Evolutionary conservation across 2,797 vertebrate genomes (phyloP).

Genomic region (Coreius guichenoti): DNA sequence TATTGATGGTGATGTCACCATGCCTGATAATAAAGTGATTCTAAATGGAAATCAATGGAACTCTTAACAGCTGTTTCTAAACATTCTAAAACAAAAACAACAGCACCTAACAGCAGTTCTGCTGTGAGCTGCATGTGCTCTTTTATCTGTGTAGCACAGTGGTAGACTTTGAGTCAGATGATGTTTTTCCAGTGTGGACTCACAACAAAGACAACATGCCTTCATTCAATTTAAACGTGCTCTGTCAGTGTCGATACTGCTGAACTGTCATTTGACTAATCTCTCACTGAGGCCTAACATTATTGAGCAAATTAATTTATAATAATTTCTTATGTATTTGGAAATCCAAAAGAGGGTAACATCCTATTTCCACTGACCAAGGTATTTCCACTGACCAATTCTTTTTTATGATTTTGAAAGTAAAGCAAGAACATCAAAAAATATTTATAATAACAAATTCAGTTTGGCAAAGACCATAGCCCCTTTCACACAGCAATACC

Average conservation of each 20-base stretch:
- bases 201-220: constrained; percentile 1
- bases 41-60: not conserved
- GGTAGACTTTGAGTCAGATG: not conserved
- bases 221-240: not conserved
- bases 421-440: not conserved
- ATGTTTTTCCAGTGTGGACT: not conserved
- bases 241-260: constrained; percentile 26
- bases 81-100: not conserved
- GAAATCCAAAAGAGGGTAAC: constrained; percentile 18
- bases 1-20: constrained; percentile 4
- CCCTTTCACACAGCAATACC: too few species aligned
- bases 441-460: not conserved
- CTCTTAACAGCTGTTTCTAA: not conserved
- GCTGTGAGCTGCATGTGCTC: not conserved
- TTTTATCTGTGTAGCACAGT: not conserved
- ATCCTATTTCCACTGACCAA: not conserved
- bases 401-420: too few species aligned
- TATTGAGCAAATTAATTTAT: constrained; percentile 40
- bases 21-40: not conserved
- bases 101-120: not conserved
- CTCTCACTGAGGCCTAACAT: constrained; percentile 15
- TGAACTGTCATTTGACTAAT: constrained; percentile 27
- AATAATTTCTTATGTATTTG: constrained; percentile 14
- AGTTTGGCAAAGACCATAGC: not conserved
- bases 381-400: not conserved